Evolutionary conservation across 2,797 vertebrate genomes (phyloP).

Genomic region (Iguana delicatissima): DNA sequence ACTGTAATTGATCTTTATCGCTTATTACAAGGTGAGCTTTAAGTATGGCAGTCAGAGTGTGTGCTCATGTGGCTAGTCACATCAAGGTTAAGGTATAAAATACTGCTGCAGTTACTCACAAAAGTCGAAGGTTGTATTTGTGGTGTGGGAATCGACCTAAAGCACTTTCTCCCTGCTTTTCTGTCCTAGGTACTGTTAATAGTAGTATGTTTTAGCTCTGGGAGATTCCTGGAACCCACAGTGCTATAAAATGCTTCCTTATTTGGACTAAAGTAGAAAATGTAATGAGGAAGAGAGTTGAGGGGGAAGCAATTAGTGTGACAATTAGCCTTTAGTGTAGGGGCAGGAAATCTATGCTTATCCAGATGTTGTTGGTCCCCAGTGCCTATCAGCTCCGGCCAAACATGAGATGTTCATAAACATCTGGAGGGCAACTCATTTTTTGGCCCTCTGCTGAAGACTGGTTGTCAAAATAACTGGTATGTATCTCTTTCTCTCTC

Average conservation of each 20-base stretch:
- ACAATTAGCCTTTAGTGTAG: neutral
- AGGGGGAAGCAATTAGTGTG: neutral
- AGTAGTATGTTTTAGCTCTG: neutral
- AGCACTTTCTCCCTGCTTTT: neutral
- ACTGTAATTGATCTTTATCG: conserved; percentile 26
- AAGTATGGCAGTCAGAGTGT: conserved; percentile 48
- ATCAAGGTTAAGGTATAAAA: conserved; percentile 68
- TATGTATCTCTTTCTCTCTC: no score
- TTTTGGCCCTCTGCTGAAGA: neutral
- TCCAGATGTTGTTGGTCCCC: neutral
- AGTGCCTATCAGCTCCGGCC: neutral
- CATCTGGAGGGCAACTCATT: neutral
- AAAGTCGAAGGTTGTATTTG: conserved; percentile 33
- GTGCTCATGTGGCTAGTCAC: conserved; percentile 62
- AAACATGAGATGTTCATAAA: neutral
- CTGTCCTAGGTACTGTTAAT: neutral
- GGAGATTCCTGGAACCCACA: conserved; percentile 8
- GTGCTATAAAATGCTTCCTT: conserved; percentile 8
- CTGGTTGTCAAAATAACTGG: no score
- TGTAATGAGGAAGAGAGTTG: neutral
- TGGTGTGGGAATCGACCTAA: conserved; percentile 16
- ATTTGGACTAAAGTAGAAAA: neutral
- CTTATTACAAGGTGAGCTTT: conserved; percentile 28
- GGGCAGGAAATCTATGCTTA: neutral
- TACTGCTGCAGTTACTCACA: conserved; percentile 15